phyloP scores from a whole-genome alignment of 1,140 invertebrate genomes.

The Ganaspis sp. region DNA sequence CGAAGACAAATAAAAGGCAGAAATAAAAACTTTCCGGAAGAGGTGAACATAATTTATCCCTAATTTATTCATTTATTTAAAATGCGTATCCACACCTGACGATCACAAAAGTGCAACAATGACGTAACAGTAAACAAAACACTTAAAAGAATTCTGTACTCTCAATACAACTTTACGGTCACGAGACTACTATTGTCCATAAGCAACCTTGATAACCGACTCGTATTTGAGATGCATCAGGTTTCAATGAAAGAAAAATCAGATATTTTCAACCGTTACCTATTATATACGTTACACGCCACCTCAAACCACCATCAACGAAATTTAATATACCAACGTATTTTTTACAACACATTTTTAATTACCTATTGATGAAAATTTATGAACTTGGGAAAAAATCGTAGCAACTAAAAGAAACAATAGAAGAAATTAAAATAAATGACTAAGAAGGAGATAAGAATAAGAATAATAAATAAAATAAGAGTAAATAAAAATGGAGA shows the following conservation, averaged over 20 bases:
- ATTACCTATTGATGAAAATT: neutral
- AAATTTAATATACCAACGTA: neutral
- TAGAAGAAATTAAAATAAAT: no score
- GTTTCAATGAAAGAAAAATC: conserved; percentile 15
- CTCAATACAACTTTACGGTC: neutral
- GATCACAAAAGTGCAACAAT: conserved; percentile 42
- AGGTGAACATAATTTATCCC: conserved; percentile 7
- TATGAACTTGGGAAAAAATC: no score
- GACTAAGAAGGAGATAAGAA: no score
- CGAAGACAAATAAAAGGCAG: neutral
- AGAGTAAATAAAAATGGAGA: no score
- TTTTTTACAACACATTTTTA: neutral
- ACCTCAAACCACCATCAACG: neutral
- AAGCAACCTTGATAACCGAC: conserved; percentile 1
- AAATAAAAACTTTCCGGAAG: conserved; percentile 37
- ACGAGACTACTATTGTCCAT: neutral
- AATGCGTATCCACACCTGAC: conserved; percentile 40
- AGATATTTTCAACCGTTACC: neutral
- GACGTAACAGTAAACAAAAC: conserved; percentile 68
- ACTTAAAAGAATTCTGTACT: conserved; percentile 26
- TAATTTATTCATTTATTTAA: conserved; percentile 63
- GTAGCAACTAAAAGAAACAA: no score
- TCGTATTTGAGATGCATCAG: conserved; percentile 22
- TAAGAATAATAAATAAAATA: no score
- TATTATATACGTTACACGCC: neutral